Conservation (phyloP, 2,888 invertebrate species). For the Bellardia bayeri region DNA sequence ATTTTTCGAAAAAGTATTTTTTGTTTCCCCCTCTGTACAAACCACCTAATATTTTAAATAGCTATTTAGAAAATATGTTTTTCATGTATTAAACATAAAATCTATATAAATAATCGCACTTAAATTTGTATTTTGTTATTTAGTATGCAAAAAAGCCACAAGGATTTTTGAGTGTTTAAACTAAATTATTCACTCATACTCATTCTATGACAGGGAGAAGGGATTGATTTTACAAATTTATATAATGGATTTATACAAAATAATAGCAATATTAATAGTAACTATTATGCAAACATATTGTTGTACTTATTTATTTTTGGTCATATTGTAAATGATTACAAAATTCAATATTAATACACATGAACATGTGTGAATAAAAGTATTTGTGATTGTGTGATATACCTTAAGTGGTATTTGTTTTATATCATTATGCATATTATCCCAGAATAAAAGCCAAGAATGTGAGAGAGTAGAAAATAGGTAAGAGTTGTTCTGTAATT, state of each 20-base stretch:
- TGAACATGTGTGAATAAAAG: neutral
- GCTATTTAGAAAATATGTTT: neutral
- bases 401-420: conserved; percentile 17
- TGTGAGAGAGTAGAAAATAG: neutral
- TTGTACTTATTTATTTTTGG: neutral
- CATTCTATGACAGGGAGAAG: neutral
- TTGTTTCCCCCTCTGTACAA: neutral
- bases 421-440: neutral
- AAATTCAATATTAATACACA: neutral
- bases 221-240: conserved; percentile 45
- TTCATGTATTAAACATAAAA: neutral
- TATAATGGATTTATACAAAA: conserved; percentile 43
- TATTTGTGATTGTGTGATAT: neutral
- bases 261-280: conserved; percentile 32
- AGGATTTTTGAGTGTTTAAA: conserved; percentile 33
- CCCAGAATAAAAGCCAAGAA: no score
- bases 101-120: conserved; percentile 23
- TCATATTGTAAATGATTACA: neutral
- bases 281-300: conserved; percentile 48
- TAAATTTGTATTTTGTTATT: conserved; percentile 11
- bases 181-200: neutral
- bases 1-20: no score
- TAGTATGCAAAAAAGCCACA: conserved; percentile 39
- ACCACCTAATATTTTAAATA: neutral
- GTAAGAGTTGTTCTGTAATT: conserved; percentile 6